Evolutionary conservation across 2,113 vertebrate genomes (phyloP).

Genomic region (Thomomys bottae): DNA sequence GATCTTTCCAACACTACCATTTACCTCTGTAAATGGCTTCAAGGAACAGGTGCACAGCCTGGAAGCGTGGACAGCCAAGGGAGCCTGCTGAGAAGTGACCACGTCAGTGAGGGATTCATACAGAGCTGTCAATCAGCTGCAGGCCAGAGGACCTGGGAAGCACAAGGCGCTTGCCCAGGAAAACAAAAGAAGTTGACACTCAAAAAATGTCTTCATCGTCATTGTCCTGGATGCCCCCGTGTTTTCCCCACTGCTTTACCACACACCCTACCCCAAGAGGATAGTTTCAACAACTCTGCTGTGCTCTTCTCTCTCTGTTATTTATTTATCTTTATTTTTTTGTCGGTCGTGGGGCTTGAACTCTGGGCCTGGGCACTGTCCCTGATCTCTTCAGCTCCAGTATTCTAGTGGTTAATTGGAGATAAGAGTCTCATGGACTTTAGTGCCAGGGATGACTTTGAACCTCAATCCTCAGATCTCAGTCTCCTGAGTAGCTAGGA

Average conservation of each 20-base stretch:
- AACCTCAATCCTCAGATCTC: no score
- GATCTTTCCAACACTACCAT: no score
- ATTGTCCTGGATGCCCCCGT: rapidly evolving
- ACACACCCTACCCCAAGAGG: not conserved
- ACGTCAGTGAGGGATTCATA: not conserved
- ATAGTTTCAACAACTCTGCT: not conserved
- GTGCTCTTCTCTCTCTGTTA: not conserved
- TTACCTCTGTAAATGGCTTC: not conserved
- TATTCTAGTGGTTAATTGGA: no score
- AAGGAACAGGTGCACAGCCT: rapidly evolving
- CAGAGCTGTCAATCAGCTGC: not conserved
- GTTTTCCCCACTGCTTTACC: not conserved
- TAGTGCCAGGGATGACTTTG: no score
- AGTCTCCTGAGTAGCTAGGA: no score
- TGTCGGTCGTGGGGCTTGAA: no score
- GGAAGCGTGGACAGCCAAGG: not conserved
- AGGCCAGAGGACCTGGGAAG: not conserved
- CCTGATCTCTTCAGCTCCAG: no score
- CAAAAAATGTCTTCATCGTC: not conserved
- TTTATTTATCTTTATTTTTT: no score
- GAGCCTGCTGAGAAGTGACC: rapidly evolving
- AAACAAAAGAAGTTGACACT: not conserved
- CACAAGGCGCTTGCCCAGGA: not conserved
- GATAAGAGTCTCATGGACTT: no score
- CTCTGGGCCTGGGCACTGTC: no score